Conservation (phyloP, 2,797 vertebrate genomes). For the Forpus xanthops region DNA sequence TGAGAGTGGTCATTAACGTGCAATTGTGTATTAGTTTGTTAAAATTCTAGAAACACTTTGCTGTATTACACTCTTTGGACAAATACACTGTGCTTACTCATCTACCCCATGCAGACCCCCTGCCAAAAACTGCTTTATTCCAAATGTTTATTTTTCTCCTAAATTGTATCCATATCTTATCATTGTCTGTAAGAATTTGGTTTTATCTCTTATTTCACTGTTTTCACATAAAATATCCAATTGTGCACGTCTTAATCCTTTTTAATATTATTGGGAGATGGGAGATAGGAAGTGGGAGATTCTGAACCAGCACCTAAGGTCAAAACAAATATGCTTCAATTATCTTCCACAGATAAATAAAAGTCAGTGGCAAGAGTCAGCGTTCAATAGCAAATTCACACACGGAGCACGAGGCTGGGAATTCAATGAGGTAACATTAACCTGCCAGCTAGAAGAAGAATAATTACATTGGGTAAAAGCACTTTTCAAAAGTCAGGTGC, state of each 20-base stretch:
- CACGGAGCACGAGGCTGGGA: not conserved
- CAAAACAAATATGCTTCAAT: not conserved
- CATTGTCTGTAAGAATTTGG: too few species aligned
- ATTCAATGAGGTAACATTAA: not conserved
- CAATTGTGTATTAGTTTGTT: not conserved
- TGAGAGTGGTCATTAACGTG: not conserved
- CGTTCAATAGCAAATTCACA: slow-evolving; percentile 36
- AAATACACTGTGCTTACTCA: not conserved
- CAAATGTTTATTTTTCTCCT: not conserved
- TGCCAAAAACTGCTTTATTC: not conserved
- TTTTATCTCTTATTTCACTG: not conserved
- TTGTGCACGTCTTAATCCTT: not conserved
- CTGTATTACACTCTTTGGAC: not conserved
- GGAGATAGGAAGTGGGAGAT: not conserved
- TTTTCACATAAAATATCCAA: not conserved
- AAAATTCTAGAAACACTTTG: not conserved
- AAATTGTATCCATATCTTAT: not conserved
- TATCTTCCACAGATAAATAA: not conserved
- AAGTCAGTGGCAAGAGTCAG: not conserved
- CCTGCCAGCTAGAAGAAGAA: not conserved
- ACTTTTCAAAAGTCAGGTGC: not conserved
- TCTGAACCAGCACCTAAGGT: not conserved
- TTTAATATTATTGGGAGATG: not conserved
- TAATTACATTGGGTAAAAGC: not conserved
- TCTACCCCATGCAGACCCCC: not conserved